These are phyloP conservation scores for Cryptocheilus praepositus DNA, from an alignment of 2,888 invertebrate species.

Conservation along the genomic window DNA sequence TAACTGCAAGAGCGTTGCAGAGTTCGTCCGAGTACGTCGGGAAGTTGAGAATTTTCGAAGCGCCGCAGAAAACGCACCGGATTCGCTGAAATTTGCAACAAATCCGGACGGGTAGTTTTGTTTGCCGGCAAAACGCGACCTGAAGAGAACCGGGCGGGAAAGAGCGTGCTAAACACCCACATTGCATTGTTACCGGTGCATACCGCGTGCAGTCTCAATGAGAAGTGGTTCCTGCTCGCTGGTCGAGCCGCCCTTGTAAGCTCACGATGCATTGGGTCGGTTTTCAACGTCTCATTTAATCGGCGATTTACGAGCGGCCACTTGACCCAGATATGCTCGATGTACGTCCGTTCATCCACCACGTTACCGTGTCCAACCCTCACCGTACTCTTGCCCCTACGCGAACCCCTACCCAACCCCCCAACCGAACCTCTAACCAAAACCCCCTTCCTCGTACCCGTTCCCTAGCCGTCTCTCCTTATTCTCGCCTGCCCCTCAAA, in stretches of 20 bases:
- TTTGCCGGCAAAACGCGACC: too few relatives aligned
- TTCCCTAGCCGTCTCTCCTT: neutral
- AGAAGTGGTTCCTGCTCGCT: neutral
- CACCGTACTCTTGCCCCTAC: conserved; percentile 10
- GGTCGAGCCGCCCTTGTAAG: neutral
- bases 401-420: neutral
- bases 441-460: neutral
- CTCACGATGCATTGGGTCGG: conserved; percentile 56
- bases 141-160: too few relatives aligned
- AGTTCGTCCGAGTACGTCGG: too few relatives aligned
- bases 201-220: neutral
- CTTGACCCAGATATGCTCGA: conserved; percentile 61
- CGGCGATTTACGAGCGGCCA: conserved; percentile 57
- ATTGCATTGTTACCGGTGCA: neutral
- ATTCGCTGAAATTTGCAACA: too few relatives aligned
- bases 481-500: neutral
- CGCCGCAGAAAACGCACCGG: too few relatives aligned
- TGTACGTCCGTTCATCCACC: conserved; percentile 42
- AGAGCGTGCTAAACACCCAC: too few relatives aligned
- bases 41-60: too few relatives aligned
- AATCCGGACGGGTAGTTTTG: too few relatives aligned
- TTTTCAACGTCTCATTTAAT: conserved; percentile 65
- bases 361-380: conserved; percentile 11
- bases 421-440: neutral
- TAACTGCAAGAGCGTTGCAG: too few relatives aligned